Evolutionary conservation across 2,888 invertebrate genomes (phyloP).

Genomic region (Tillus elongatus): DNA sequence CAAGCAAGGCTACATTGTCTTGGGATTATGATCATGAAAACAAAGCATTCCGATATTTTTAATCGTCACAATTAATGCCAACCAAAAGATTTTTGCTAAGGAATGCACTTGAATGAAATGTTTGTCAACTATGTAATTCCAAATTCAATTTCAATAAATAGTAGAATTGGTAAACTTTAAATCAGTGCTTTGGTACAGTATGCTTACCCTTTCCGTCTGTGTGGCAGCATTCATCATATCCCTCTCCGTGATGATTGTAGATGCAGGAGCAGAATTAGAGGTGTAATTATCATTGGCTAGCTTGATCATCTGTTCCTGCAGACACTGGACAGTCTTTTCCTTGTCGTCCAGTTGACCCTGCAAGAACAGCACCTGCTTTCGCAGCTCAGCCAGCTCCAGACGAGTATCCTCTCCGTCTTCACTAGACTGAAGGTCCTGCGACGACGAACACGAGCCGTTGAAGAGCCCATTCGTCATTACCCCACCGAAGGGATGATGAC

Average conservation of each 20-base stretch:
- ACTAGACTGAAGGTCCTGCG: conserved; percentile 33
- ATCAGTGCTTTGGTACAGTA: too few relatives aligned
- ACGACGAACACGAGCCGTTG: conserved; percentile 49
- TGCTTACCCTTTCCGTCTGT: conserved; percentile 75
- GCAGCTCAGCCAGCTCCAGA: conserved; percentile 66
- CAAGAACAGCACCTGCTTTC: conserved; percentile 72
- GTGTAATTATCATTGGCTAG: conserved; percentile 36
- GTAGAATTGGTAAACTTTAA: too few relatives aligned
- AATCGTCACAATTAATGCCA: too few relatives aligned
- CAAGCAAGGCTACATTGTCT: too few relatives aligned
- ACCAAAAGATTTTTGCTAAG: too few relatives aligned
- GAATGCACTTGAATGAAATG: too few relatives aligned
- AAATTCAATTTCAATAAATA: too few relatives aligned
- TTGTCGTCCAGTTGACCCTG: conserved; percentile 84
- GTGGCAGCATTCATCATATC: conserved; percentile 73
- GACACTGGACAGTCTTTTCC: conserved; percentile 68
- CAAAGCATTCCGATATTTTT: too few relatives aligned
- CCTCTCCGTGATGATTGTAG: conserved; percentile 39
- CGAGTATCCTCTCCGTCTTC: conserved; percentile 40
- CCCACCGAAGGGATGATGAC: conserved; percentile 18
- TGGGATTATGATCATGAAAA: too few relatives aligned
- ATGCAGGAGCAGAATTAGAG: conserved; percentile 41
- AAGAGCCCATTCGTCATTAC: conserved; percentile 54
- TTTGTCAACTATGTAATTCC: too few relatives aligned
- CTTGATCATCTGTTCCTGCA: conserved; percentile 66